A percentile compares a stretch with the other conserved stretches of the same genome.
These are phyloP conservation scores for Acronicta alni DNA, from an alignment of 2,888 invertebrate genomes.

Conservation along the genomic window DNA sequence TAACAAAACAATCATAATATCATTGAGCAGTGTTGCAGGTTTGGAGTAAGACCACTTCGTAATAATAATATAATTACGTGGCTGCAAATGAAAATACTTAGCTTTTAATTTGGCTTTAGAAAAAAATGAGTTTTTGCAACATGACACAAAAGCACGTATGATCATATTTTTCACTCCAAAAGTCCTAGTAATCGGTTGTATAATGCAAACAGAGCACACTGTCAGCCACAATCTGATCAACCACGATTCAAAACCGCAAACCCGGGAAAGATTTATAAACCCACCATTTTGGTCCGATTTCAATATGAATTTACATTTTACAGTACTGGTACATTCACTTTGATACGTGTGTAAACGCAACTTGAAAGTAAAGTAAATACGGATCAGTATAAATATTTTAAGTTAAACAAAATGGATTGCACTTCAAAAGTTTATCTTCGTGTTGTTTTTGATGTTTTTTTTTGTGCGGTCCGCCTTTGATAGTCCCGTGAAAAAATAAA, in stretches of 20 bases:
- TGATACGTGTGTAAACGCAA: slow-evolving; percentile 32
- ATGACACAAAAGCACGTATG: slow-evolving; percentile 50
- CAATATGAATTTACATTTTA: slow-evolving; percentile 51
- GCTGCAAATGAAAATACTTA: slow-evolving; percentile 8
- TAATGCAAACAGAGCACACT: slow-evolving; percentile 56
- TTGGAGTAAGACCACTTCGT: too few species aligned
- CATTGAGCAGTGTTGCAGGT: too few species aligned
- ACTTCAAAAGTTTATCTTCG: slow-evolving; percentile 32
- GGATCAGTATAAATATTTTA: slow-evolving; percentile 27
- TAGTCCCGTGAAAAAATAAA: not conserved
- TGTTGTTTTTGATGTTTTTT: slow-evolving; percentile 4
- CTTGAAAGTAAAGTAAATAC: slow-evolving; percentile 30
- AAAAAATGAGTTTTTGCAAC: slow-evolving; percentile 24
- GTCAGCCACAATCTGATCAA: slow-evolving; percentile 59
- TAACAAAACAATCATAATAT: too few species aligned
- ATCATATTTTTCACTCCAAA: slow-evolving; percentile 61
- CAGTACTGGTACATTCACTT: slow-evolving; percentile 26
- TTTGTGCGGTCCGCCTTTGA: slow-evolving; percentile 7
- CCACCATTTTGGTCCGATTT: slow-evolving; percentile 50
- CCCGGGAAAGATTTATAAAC: slow-evolving; percentile 55
- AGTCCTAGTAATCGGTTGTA: slow-evolving; percentile 43
- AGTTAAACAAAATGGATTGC: slow-evolving; percentile 16
- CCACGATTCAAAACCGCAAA: slow-evolving; percentile 53
- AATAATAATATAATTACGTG: too few species aligned
- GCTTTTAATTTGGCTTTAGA: slow-evolving; percentile 8